Conservation (phyloP, 2,888 invertebrate species). For the Neoscelio sp. region DNA sequence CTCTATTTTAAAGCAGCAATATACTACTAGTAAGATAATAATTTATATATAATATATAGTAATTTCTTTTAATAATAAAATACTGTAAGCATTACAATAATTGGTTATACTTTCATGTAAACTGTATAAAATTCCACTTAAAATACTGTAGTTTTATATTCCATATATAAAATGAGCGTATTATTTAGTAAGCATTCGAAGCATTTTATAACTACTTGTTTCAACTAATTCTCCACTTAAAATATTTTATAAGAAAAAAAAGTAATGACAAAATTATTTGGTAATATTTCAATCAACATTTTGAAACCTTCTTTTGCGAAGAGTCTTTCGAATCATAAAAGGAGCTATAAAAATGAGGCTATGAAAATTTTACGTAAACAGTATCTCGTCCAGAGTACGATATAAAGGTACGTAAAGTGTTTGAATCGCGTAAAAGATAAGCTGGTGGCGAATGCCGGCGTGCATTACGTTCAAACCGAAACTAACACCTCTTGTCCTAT, state of each 20-base stretch:
- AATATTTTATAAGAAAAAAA: background rate
- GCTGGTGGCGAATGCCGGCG: conserved; percentile 10
- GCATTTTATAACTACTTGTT: no score
- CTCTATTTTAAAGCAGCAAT: no score
- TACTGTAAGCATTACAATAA: no score
- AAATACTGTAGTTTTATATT: no score
- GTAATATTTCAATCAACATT: conserved; percentile 46
- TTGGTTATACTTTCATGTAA: no score
- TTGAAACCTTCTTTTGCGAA: conserved; percentile 16
- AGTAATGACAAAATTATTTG: conserved; percentile 32
- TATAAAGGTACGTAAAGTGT: conserved; percentile 48
- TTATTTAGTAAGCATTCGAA: no score
- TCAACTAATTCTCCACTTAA: no score
- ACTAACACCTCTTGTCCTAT: conserved; percentile 25
- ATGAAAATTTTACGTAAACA: conserved; percentile 55
- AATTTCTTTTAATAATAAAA: no score
- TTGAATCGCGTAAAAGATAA: conserved; percentile 49
- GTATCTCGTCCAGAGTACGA: conserved; percentile 34
- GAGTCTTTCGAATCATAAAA: conserved; percentile 41
- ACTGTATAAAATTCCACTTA: no score
- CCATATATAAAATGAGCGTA: no score
- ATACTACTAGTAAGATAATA: no score
- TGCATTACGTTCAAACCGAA: conserved; percentile 21
- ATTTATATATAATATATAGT: no score
- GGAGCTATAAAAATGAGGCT: conserved; percentile 39